phyloP scores from a whole-genome alignment of 30 jellyfish, hydroid and myxozoan genomes.

The Pseudorhiza aurosa region DNA sequence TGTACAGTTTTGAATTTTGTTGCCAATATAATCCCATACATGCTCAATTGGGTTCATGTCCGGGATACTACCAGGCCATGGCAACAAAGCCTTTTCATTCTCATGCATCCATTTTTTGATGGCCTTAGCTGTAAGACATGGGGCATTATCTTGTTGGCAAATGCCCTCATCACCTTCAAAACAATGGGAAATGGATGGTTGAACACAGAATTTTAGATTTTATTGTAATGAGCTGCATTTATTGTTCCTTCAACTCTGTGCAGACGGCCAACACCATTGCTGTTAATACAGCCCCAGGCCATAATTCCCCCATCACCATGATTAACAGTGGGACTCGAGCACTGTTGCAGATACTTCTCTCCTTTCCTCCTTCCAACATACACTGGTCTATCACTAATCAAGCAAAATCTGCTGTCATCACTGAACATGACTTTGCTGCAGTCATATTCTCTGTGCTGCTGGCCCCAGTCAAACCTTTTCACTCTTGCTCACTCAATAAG shows the following conservation, averaged over 20 bases:
- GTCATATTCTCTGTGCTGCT: slow-evolving; percentile 15
- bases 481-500: background rate
- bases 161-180: background rate
- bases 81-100: background rate
- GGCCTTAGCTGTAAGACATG: slow-evolving; percentile 49
- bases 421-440: slow-evolving; percentile 54
- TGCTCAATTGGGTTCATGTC: slow-evolving; percentile 61
- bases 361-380: slow-evolving; percentile 47
- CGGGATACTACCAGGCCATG: slow-evolving; percentile 56
- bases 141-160: slow-evolving; percentile 65
- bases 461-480: background rate
- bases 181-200: slow-evolving; percentile 10
- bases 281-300: slow-evolving; percentile 22
- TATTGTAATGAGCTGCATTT: slow-evolving; percentile 15
- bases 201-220: slow-evolving; percentile 28
- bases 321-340: slow-evolving; percentile 39
- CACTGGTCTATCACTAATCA: slow-evolving; percentile 42
- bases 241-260: slow-evolving; percentile 5
- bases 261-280: slow-evolving; percentile 20
- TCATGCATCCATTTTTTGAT: slow-evolving; percentile 4
- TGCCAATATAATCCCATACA: slow-evolving; percentile 28
- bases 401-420: slow-evolving; percentile 54
- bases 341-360: slow-evolving; percentile 36
- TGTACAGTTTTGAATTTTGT: background rate
- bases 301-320: slow-evolving; percentile 67